phyloP scores from a whole-genome alignment of 2,888 invertebrate species.

The Agrilus cyanescens region DNA sequence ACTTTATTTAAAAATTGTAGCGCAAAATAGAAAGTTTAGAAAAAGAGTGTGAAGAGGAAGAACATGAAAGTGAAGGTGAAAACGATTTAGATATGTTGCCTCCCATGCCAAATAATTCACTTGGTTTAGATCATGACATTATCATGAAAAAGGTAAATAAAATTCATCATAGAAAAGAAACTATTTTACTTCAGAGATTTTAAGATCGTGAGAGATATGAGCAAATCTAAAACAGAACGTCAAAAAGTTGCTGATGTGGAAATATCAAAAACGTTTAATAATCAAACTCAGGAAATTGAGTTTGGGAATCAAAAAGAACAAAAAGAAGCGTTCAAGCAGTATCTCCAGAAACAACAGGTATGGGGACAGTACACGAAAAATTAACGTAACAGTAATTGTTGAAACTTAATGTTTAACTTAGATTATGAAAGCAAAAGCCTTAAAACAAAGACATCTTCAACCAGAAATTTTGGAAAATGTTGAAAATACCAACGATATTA shows the following conservation, averaged over 20 bases:
- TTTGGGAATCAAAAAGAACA: slow-evolving; percentile 30
- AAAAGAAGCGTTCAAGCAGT: slow-evolving; percentile 42
- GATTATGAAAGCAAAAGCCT: too few relatives aligned
- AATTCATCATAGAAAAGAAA: slow-evolving; percentile 5
- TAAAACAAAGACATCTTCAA: too few relatives aligned
- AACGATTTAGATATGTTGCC: slow-evolving; percentile 39
- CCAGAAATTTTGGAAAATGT: too few relatives aligned
- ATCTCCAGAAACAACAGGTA: slow-evolving; percentile 43
- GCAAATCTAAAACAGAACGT: neutral
- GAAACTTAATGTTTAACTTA: too few relatives aligned
- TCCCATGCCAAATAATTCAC: slow-evolving; percentile 56
- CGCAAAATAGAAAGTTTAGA: slow-evolving; percentile 22
- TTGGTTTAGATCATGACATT: slow-evolving; percentile 53
- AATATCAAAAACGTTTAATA: slow-evolving; percentile 9
- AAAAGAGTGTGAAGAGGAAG: neutral
- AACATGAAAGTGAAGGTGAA: slow-evolving; percentile 2
- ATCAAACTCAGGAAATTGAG: slow-evolving; percentile 20
- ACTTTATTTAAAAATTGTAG: slow-evolving; percentile 4
- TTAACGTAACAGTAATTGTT: slow-evolving; percentile 11
- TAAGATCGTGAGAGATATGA: slow-evolving; percentile 16
- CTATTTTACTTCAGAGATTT: slow-evolving; percentile 1
- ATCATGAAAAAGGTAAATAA: slow-evolving; percentile 42
- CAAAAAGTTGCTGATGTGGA: neutral
- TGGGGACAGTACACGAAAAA: neutral
- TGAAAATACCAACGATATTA: too few relatives aligned